Conservation (phyloP, 2,797 vertebrate species). For the Apodemus agrarius region DNA sequence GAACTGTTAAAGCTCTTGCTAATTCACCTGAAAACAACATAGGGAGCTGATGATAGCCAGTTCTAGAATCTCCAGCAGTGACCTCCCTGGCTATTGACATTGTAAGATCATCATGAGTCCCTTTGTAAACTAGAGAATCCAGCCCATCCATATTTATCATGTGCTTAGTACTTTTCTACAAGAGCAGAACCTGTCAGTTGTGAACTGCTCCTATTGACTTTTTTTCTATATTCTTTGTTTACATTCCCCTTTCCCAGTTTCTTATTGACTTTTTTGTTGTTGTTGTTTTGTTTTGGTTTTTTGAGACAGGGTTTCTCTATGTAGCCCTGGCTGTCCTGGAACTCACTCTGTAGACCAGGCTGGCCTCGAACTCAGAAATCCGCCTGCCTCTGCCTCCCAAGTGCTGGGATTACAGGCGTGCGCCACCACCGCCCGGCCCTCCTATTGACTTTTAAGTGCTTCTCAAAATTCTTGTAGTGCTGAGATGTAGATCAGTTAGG, state of each 20-base stretch:
- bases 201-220: background rate
- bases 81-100: background rate
- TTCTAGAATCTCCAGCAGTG: background rate
- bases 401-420: no score
- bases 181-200: background rate
- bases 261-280: no score
- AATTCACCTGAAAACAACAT: constrained; percentile 29
- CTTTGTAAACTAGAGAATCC: background rate
- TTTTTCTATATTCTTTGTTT: no score
- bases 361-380: no score
- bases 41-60: background rate
- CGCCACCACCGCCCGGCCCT: no score
- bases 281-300: no score
- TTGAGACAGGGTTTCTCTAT: no score
- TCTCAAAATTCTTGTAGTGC: background rate
- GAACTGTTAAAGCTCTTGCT: background rate
- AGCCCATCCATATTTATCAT: background rate
- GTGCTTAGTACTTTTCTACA: background rate
- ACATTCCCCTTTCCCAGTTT: no score
- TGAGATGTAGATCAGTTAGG: background rate
- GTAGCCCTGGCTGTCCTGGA: no score
- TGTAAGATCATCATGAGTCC: background rate
- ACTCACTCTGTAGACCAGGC: no score
- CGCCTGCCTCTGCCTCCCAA: no score
- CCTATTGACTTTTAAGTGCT: background rate